phyloP scores from a whole-genome alignment of 1,140 invertebrate species.

The Himalopsyche phryganea region DNA sequence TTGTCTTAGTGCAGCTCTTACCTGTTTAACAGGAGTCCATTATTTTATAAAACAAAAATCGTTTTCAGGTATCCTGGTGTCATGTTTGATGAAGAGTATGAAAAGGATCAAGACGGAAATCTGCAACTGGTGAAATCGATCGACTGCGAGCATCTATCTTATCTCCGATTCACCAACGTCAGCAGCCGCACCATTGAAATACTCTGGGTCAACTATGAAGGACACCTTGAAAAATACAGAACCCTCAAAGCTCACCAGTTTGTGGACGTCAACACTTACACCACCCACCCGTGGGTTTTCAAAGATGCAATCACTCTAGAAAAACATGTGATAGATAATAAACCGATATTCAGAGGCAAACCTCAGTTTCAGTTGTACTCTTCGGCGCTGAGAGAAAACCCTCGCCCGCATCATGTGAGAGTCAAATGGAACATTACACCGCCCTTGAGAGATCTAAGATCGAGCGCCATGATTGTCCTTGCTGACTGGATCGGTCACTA shows the following conservation, averaged over 20 bases:
- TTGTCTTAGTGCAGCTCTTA: too few species aligned
- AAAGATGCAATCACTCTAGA: conserved; percentile 60
- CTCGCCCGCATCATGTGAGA: conserved; percentile 42
- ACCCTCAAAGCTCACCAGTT: conserved; percentile 13
- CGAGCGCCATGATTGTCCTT: conserved; percentile 11
- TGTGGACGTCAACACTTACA: conserved; percentile 61
- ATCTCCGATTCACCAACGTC: conserved; percentile 19
- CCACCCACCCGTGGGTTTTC: conserved; percentile 71
- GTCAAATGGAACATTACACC: conserved; percentile 14
- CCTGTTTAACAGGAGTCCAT: too few species aligned
- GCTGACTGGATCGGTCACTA: not conserved
- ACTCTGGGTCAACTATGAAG: conserved; percentile 26
- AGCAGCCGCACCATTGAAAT: conserved; percentile 11
- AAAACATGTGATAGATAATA: conserved; percentile 43
- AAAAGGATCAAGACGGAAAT: conserved; percentile 10
- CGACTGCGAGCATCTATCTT: conserved; percentile 3
- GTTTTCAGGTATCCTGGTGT: conserved; percentile 1
- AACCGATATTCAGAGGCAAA: conserved; percentile 38
- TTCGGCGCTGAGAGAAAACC: not conserved
- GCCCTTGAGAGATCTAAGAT: conserved; percentile 19
- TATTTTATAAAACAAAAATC: too few species aligned
- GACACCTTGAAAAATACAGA: conserved; percentile 5
- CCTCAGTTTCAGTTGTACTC: not conserved
- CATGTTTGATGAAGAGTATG: conserved; percentile 14
- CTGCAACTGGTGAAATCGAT: conserved; percentile 6